Percentiles rank a stretch among this genome's conserved stretches.
Conservation (phyloP, 2,797 vertebrate species). For the Gadopsis marmoratus region DNA sequence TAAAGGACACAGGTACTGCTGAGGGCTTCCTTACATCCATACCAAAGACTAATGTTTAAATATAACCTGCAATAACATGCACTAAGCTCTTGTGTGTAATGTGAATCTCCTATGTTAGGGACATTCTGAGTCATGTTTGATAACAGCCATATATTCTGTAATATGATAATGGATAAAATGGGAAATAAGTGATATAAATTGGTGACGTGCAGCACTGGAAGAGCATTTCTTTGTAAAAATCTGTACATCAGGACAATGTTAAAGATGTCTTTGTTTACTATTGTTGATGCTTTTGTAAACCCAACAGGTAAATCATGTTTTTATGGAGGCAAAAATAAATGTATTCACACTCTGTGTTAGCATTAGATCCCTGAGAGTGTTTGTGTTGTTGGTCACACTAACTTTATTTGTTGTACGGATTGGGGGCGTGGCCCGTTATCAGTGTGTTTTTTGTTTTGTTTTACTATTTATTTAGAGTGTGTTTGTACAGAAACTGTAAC, state of each 20-base stretch:
- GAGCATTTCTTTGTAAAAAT: slow-evolving; percentile 49
- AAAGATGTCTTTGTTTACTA: slow-evolving; percentile 57
- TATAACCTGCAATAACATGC: slow-evolving; percentile 56
- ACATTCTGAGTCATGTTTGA: slow-evolving; percentile 21
- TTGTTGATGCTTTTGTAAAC: slow-evolving; percentile 62
- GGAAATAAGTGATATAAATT: slow-evolving; percentile 9
- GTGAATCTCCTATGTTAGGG: slow-evolving; percentile 18
- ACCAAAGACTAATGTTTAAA: slow-evolving; percentile 82
- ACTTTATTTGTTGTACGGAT: slow-evolving; percentile 73
- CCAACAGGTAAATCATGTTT: slow-evolving; percentile 37
- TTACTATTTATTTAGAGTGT: slow-evolving; percentile 65
- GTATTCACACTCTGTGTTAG: no score
- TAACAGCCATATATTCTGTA: slow-evolving; percentile 43
- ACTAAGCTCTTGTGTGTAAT: slow-evolving; percentile 41
- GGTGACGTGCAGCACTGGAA: slow-evolving; percentile 66
- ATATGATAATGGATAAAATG: slow-evolving; percentile 12
- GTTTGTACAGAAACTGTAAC: slow-evolving; percentile 64
- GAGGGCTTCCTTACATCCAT: slow-evolving; percentile 76
- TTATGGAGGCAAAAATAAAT: slow-evolving; percentile 34
- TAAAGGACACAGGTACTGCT: slow-evolving; percentile 35
- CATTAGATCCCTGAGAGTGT: slow-evolving; percentile 35
- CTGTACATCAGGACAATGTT: slow-evolving; percentile 47
- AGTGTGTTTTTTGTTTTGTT: slow-evolving; percentile 55
- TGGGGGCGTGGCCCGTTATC: slow-evolving; percentile 16
- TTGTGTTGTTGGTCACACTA: slow-evolving; percentile 51